These are phyloP conservation scores for Bothrops jararaca DNA, from an alignment of 2,113 vertebrate genomes.

Conservation along the genomic window DNA sequence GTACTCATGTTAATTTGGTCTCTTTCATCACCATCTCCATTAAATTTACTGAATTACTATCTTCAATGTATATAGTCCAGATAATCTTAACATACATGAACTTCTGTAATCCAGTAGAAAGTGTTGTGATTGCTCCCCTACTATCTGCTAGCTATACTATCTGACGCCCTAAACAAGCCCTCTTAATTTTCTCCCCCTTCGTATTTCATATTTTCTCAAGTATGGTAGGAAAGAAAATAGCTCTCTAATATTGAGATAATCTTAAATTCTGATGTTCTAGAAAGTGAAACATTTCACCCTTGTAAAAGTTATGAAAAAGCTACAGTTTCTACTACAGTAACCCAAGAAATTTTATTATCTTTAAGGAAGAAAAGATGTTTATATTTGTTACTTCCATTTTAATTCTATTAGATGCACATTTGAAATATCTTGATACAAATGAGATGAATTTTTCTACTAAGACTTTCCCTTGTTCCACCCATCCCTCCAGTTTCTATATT, in stretches of 20 bases:
- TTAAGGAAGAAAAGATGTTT: not conserved
- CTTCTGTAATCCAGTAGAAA: not conserved
- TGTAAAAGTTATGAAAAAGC: not conserved
- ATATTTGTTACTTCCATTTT: not conserved
- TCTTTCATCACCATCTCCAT: not conserved
- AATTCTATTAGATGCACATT: not conserved
- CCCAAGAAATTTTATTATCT: not conserved
- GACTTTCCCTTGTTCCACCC: not conserved
- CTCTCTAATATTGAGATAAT: not conserved
- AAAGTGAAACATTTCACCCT: not conserved
- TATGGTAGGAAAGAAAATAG: not conserved
- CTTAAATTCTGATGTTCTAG: not conserved
- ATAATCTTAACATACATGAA: not conserved
- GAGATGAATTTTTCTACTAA: not conserved
- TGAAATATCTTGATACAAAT: not conserved
- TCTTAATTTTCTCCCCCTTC: not conserved
- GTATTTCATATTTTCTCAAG: not conserved
- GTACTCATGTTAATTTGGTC: not conserved
- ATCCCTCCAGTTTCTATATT: not conserved
- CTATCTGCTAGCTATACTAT: not conserved
- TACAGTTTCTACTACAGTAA: not conserved
- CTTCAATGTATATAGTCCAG: not conserved
- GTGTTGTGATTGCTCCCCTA: not conserved
- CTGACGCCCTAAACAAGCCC: not conserved
- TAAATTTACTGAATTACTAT: slow-evolving; percentile 1